phyloP scores from a whole-genome alignment of 2,888 invertebrate species.

The Epirrhoe alternata region DNA sequence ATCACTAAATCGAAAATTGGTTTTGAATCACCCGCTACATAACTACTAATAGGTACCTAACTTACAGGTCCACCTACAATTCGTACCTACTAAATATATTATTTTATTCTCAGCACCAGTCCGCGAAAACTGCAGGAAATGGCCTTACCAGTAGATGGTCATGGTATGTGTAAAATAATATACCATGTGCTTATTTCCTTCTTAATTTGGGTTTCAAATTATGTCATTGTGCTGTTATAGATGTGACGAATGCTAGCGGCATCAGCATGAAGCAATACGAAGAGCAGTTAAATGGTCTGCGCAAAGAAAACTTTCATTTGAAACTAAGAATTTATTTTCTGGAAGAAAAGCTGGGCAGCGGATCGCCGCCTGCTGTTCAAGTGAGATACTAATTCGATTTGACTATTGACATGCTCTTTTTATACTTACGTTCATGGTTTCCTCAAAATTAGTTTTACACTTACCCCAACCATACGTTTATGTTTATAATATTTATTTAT shows the following conservation, averaged over 20 bases:
- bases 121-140: conserved; percentile 89
- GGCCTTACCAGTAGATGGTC: conserved; percentile 82
- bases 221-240: conserved; percentile 37
- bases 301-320: conserved; percentile 96
- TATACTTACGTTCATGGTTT: no score
- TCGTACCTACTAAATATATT: neutral
- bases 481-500: no score
- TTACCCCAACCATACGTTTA: no score
- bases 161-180: conserved; percentile 59
- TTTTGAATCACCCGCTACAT: no score
- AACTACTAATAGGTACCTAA: no score
- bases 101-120: conserved; percentile 85
- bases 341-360: conserved; percentile 91
- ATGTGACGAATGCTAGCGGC: conserved; percentile 81
- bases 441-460: no score
- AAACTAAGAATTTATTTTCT: conserved; percentile 96
- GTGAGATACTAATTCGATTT: conserved; percentile 71
- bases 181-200: neutral
- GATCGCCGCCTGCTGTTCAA: conserved; percentile 87
- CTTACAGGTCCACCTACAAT: neutral
- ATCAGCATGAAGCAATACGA: conserved; percentile 95
- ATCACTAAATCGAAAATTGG: no score
- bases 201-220: conserved; percentile 6
- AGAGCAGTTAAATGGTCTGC: conserved; percentile 91
- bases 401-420: no score